phyloP scores from a whole-genome alignment of 2,113 vertebrate genomes.

The Peromyscus californicus region DNA sequence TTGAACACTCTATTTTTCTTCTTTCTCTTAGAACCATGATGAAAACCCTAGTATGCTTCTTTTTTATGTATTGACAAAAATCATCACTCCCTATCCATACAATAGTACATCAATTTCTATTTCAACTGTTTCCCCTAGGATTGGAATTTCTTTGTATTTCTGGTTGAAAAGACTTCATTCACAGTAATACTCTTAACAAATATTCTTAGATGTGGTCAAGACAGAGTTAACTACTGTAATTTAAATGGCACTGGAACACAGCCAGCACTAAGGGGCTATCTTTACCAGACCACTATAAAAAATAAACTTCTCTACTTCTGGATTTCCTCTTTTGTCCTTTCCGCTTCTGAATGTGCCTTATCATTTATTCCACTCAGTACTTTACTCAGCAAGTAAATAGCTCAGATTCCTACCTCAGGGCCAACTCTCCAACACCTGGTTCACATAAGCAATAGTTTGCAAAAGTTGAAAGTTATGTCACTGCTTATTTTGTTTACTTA shows the following conservation, averaged over 20 bases:
- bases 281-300: neutral
- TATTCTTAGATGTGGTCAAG: neutral
- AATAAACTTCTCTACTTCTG: neutral
- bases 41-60: neutral
- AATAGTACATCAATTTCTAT: neutral
- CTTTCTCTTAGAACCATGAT: neutral
- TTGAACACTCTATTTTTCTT: neutral
- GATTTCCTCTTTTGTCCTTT: neutral
- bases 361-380: neutral
- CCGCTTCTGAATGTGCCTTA: neutral
- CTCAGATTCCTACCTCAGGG: neutral
- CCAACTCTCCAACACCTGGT: neutral
- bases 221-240: neutral
- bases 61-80: neutral
- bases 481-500: neutral
- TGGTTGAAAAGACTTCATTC: neutral
- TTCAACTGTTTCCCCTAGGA: neutral
- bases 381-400: neutral
- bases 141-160: neutral
- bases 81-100: neutral
- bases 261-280: neutral
- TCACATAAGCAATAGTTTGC: neutral
- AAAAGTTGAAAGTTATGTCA: neutral
- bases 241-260: neutral
- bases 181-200: neutral